Conservation (phyloP, 2,113 vertebrate species). For the Hassar affinis region DNA sequence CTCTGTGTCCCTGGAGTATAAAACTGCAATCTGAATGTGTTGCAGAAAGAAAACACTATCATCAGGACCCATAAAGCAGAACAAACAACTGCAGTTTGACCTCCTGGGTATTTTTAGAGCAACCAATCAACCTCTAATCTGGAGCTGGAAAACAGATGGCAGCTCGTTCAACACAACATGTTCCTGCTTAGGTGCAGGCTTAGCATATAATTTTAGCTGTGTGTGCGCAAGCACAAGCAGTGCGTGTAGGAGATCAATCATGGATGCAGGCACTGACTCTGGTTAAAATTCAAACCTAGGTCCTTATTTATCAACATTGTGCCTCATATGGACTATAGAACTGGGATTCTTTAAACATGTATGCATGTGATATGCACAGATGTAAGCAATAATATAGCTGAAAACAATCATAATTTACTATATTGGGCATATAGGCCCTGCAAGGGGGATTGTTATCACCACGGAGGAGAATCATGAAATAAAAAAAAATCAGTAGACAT, state of each 20-base stretch:
- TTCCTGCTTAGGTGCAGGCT: background rate
- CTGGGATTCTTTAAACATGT: background rate
- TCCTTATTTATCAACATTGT: background rate
- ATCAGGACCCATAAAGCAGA: constrained; percentile 15
- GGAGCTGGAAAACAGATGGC: constrained; percentile 34
- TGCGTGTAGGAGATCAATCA: background rate
- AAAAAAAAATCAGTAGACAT: background rate
- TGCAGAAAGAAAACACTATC: constrained; percentile 11
- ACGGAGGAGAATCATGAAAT: background rate
- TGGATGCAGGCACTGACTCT: background rate
- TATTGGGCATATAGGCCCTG: background rate
- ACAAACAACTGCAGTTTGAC: constrained; percentile 30
- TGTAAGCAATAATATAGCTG: background rate
- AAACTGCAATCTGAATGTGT: constrained; percentile 21
- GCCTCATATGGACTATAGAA: background rate
- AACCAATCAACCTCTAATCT: constrained; percentile 41
- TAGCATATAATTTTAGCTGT: constrained; percentile 11
- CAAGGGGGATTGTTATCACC: background rate
- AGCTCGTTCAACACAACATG: constrained; percentile 28
- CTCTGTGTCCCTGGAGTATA: background rate
- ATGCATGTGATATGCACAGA: background rate
- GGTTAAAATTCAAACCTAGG: background rate
- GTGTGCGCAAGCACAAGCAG: background rate
- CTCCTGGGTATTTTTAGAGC: constrained; percentile 30
- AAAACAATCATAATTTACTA: background rate